Evolutionary conservation across 2,888 invertebrate species (phyloP).

Genomic region (Pilophorus perplexus): DNA sequence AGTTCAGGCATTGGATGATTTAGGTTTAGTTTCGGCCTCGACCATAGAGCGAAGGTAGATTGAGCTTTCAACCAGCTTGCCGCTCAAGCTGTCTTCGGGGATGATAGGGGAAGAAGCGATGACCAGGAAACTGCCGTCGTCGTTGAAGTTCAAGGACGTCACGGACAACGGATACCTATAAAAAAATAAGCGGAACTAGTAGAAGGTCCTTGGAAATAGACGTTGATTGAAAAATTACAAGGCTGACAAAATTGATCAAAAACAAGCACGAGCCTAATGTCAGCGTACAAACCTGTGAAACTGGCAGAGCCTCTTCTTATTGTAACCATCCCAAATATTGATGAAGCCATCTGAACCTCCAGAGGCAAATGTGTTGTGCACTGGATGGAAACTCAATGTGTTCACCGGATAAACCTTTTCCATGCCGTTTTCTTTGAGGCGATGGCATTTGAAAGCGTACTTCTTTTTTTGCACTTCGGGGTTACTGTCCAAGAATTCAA

Average conservation of each 20-base stretch:
- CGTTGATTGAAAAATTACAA: neutral
- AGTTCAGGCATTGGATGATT: too few relatives aligned
- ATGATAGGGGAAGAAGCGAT: constrained; percentile 32
- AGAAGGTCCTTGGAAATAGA: neutral
- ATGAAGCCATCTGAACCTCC: constrained; percentile 36
- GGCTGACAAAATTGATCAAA: neutral
- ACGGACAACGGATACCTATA: constrained; percentile 25
- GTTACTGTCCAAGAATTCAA: constrained; percentile 25
- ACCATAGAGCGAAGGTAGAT: constrained; percentile 17
- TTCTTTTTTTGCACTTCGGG: constrained; percentile 35
- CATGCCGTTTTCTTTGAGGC: constrained; percentile 12
- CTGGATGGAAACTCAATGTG: constrained; percentile 30
- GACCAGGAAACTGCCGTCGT: constrained; percentile 14
- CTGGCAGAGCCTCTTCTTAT: constrained; percentile 37
- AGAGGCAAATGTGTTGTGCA: constrained; percentile 29
- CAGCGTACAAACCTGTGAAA: constrained; percentile 20
- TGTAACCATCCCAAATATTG: constrained; percentile 37
- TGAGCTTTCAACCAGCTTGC: neutral
- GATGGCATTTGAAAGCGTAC: constrained; percentile 40
- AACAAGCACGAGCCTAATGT: neutral
- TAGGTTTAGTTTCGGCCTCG: constrained; percentile 22
- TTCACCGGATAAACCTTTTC: constrained; percentile 36
- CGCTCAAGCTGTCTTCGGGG: neutral
- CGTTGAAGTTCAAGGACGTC: constrained; percentile 26
- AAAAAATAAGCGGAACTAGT: neutral